A percentile compares a stretch with the other conserved stretches of the same genome.
Evolutionary conservation across 2,888 invertebrate genomes (phyloP).

Genomic region (Sussaba pulchella): DNA sequence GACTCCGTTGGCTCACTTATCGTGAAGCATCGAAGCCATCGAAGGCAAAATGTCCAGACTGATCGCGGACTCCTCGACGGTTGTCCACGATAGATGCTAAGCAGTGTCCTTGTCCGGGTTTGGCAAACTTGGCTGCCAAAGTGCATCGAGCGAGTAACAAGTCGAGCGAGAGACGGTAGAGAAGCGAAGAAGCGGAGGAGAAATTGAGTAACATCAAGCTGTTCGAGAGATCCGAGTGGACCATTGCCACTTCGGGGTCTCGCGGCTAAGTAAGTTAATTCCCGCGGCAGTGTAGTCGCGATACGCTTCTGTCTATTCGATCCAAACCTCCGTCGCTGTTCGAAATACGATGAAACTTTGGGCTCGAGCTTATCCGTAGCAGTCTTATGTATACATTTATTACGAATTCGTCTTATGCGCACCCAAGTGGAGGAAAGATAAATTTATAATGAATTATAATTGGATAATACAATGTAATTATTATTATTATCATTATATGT

Average conservation of each 20-base stretch:
- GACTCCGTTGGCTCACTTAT: neutral
- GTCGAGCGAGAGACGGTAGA: neutral
- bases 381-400: neutral
- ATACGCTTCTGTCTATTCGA: slow-evolving; percentile 42
- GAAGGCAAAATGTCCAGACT: neutral
- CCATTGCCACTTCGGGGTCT: slow-evolving; percentile 39
- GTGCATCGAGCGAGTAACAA: slow-evolving; percentile 27
- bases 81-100: too few relatives aligned
- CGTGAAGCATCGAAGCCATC: neutral
- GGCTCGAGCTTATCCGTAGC: neutral
- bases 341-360: slow-evolving; percentile 38
- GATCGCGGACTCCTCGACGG: neutral
- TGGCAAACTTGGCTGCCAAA: slow-evolving; percentile 38
- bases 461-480: too few relatives aligned
- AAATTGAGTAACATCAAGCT: slow-evolving; percentile 38
- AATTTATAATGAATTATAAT: too few relatives aligned
- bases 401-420: too few relatives aligned
- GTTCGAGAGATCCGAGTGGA: slow-evolving; percentile 36
- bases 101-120: slow-evolving; percentile 6
- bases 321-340: slow-evolving; percentile 29
- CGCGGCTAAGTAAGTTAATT: slow-evolving; percentile 59
- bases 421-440: too few relatives aligned
- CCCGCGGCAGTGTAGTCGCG: slow-evolving; percentile 42
- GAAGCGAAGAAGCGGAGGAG: slow-evolving; percentile 14
- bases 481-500: too few relatives aligned